Conservation (phyloP, 2,888 invertebrate genomes). For the Diarsia dahlii region DNA sequence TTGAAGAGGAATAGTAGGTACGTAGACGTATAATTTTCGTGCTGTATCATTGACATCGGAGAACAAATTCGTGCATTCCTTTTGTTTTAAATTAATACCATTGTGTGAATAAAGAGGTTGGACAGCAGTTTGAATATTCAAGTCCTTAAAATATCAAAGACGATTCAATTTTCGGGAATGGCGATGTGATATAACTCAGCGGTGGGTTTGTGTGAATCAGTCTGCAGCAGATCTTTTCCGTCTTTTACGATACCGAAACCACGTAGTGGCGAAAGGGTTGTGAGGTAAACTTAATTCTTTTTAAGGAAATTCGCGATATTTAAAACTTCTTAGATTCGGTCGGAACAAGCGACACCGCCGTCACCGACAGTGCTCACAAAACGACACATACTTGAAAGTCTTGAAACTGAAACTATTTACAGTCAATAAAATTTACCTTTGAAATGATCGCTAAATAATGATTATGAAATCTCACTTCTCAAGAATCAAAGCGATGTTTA, state of each 20-base stretch:
- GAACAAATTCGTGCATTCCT: conserved; percentile 43
- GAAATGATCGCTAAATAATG: background rate
- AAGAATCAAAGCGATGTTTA: conserved; percentile 53
- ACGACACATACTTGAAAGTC: too few species aligned
- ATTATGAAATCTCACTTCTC: conserved; percentile 17
- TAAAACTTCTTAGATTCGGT: too few species aligned
- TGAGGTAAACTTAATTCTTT: too few species aligned
- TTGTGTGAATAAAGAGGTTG: background rate
- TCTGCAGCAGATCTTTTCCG: too few species aligned
- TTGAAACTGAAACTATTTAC: background rate
- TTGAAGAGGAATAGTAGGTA: conserved; percentile 60
- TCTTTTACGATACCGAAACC: too few species aligned
- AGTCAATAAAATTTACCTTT: background rate
- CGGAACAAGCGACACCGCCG: too few species aligned
- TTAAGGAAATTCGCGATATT: too few species aligned
- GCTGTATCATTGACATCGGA: conserved; percentile 47
- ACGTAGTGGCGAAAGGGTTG: too few species aligned
- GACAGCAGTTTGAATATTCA: background rate
- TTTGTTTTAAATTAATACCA: conserved; percentile 31
- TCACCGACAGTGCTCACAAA: too few species aligned
- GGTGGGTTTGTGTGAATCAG: too few species aligned
- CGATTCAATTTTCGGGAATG: background rate
- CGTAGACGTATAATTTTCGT: conserved; percentile 67
- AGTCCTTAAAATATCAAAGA: background rate
- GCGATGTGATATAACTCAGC: background rate